These are phyloP conservation scores for Helogale parvula DNA, from an alignment of 2,113 vertebrate species.

Conservation along the genomic window DNA sequence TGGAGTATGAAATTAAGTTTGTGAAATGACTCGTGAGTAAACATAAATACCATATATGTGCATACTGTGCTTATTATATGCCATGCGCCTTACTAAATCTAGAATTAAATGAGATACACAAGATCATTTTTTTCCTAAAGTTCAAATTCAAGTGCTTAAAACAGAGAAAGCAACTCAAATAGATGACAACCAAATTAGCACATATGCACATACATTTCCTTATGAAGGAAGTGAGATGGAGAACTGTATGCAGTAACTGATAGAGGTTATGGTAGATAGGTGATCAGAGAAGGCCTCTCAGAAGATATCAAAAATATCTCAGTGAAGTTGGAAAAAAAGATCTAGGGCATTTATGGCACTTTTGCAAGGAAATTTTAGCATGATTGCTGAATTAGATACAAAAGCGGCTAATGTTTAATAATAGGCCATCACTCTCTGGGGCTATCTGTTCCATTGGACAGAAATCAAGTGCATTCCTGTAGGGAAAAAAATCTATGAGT, in stretches of 20 bases:
- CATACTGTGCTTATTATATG: constrained; percentile 4
- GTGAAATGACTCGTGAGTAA: not conserved
- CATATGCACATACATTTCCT: not conserved
- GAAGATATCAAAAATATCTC: not conserved
- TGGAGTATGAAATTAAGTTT: not conserved
- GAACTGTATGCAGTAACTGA: not conserved
- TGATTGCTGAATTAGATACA: not conserved
- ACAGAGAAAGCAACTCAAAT: not conserved
- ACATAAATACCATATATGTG: not conserved
- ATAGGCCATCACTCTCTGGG: not conserved
- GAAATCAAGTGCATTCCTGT: not conserved
- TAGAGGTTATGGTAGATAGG: not conserved
- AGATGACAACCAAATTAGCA: not conserved
- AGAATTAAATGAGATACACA: constrained; percentile 24
- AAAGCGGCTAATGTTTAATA: not conserved
- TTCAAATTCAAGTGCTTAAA: not conserved
- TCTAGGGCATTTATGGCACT: not conserved
- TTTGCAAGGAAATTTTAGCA: not conserved
- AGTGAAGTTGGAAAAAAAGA: not conserved
- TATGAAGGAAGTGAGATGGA: not conserved
- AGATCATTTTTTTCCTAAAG: not conserved
- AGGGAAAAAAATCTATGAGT: not conserved
- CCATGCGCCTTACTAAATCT: not conserved
- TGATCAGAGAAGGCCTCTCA: not conserved
- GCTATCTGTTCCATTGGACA: not conserved